Evolutionary conservation across 2,797 vertebrate genomes (phyloP).

Genomic region (Epinephelus awoara): DNA sequence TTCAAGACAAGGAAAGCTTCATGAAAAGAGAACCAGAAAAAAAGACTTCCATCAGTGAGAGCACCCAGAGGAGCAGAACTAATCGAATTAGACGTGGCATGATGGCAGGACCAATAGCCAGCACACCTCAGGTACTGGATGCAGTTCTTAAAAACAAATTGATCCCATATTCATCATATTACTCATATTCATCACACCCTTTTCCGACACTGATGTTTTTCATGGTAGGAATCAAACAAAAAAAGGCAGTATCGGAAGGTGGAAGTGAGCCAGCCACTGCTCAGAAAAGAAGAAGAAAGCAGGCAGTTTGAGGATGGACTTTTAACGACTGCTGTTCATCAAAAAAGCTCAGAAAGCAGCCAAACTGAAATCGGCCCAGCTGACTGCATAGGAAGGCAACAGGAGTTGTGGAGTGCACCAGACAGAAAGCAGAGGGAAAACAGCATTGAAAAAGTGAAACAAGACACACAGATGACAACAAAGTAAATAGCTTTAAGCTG

Average conservation of each 20-base stretch:
- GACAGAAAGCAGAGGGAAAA: slow-evolving; percentile 33
- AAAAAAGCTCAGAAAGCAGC: slow-evolving; percentile 33
- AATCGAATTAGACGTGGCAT: slow-evolving; percentile 87
- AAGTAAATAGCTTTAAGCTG: slow-evolving; percentile 66
- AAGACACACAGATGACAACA: slow-evolving; percentile 35
- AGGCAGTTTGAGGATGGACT: slow-evolving; percentile 17
- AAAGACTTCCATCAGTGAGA: slow-evolving; percentile 73
- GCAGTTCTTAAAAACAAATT: neutral
- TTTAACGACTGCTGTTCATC: slow-evolving; percentile 12
- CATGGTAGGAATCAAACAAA: slow-evolving; percentile 76
- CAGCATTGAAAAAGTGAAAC: slow-evolving; percentile 43
- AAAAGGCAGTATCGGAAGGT: slow-evolving; percentile 70
- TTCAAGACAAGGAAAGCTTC: slow-evolving; percentile 46
- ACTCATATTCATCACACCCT: neutral
- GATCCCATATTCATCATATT: neutral
- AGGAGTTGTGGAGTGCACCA: slow-evolving; percentile 2
- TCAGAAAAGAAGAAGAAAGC: slow-evolving; percentile 56
- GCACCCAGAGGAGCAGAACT: slow-evolving; percentile 73
- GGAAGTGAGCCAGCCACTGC: slow-evolving; percentile 39
- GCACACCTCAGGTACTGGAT: slow-evolving; percentile 86
- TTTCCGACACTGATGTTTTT: slow-evolving; percentile 14
- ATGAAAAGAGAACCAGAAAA: slow-evolving; percentile 56
- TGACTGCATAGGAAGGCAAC: slow-evolving; percentile 15
- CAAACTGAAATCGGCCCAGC: slow-evolving; percentile 12
- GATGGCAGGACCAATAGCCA: slow-evolving; percentile 88